Percentiles rank a stretch among this genome's conserved stretches.
phyloP scores from a whole-genome alignment of 2,113 vertebrate genomes.

The Scomber colias region DNA sequence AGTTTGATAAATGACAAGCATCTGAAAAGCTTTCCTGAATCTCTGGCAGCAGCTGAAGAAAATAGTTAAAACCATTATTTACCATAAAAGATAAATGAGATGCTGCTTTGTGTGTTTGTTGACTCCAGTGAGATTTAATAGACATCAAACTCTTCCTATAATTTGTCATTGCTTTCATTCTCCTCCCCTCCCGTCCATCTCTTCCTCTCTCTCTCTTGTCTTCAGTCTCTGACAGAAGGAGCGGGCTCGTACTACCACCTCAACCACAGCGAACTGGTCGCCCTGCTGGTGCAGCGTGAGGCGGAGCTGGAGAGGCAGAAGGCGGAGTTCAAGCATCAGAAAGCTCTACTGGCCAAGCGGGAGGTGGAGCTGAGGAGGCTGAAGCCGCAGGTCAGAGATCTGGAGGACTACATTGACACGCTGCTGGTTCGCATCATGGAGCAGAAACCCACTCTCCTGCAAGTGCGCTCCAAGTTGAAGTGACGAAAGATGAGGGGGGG shows the following conservation, averaged over 20 bases:
- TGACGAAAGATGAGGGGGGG: conserved; percentile 56
- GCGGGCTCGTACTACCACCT: conserved; percentile 95
- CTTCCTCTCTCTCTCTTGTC: too few species aligned
- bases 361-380: conserved; percentile 91
- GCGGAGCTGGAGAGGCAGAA: conserved; percentile 86
- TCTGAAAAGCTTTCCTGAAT: too few species aligned
- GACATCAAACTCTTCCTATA: neutral
- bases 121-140: too few species aligned
- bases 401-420: conserved; percentile 98
- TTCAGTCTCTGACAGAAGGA: conserved; percentile 81
- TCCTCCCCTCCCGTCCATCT: neutral
- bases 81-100: neutral
- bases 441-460: conserved; percentile 93
- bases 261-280: conserved; percentile 94
- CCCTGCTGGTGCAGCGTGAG: conserved; percentile 90
- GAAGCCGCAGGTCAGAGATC: conserved; percentile 90
- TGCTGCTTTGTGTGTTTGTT: too few species aligned
- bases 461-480: conserved; percentile 87
- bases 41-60: neutral
- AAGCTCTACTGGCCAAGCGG: conserved; percentile 88
- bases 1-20: too few species aligned
- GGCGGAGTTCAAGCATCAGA: conserved; percentile 87
- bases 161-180: neutral
- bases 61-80: neutral
- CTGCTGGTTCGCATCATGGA: conserved; percentile 98